phyloP scores from a whole-genome alignment of 2,797 vertebrate genomes.

The Acomys russatus region DNA sequence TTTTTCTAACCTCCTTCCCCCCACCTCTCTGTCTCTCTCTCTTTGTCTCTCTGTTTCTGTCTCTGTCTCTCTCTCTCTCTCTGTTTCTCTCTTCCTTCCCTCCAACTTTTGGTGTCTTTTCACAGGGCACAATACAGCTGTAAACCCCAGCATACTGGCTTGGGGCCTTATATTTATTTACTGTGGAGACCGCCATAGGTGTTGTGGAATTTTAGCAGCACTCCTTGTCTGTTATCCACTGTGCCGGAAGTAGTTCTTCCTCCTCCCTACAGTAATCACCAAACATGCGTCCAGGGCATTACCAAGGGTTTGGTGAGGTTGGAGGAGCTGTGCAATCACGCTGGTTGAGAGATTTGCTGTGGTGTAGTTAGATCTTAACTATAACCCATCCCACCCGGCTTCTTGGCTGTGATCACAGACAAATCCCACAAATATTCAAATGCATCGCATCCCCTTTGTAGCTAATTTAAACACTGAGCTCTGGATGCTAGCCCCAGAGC shows the following conservation, averaged over 20 bases:
- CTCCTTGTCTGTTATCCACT: background rate
- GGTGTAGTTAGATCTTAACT: background rate
- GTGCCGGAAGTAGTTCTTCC: background rate
- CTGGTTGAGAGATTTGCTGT: background rate
- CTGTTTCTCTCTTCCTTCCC: background rate
- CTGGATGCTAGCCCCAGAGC: background rate
- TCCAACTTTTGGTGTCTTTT: background rate
- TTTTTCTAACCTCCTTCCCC: background rate
- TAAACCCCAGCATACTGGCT: background rate
- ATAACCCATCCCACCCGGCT: fast-evolving
- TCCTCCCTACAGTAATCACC: background rate
- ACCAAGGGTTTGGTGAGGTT: background rate
- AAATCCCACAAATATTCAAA: background rate
- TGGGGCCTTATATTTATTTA: background rate
- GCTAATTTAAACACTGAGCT: background rate
- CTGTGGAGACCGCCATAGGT: background rate
- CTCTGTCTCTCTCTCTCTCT: background rate
- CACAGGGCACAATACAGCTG: background rate
- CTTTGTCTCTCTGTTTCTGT: background rate
- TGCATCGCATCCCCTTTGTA: fast-evolving
- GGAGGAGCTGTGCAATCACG: background rate
- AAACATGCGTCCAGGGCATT: background rate
- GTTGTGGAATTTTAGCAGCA: background rate
- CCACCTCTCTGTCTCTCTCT: background rate
- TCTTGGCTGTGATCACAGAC: background rate